Evolutionary conservation across 2,797 vertebrate species (phyloP), one percentile per base, ranked within the genome.

Genomic region (Sitta carolinensis): DNA sequence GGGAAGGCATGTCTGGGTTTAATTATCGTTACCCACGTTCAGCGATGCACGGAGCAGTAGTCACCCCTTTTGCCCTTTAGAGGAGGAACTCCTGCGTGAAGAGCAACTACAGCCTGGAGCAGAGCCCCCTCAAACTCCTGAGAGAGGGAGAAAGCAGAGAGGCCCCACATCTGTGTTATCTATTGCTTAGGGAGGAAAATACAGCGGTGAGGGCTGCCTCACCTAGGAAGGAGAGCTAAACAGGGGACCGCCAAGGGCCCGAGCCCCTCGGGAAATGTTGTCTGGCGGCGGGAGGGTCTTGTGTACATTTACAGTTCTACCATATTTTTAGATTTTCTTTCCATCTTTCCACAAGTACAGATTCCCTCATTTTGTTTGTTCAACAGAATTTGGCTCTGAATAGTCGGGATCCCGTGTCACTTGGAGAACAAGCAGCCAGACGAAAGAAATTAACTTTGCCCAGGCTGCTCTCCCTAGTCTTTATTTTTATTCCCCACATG

Each of bases 1-100:
- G 79, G 69, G 73, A 84, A 93, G 61, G 79, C 95, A 94, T 61
- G 84, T 93, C 97, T 98, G 97, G 87, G 89, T 95, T 96, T 93
- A 79, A 97, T 98, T 98, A 97, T 57, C 10, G 15, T 58, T 57
- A 58, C 51, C 62, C 86, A 25, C 23, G 34, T 62, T 66, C 80
- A 66, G 83, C 22, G 15, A 36, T 42, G 80, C 58, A 13, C 18
- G 16, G 66, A 36, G 55, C 34, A 19, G 36, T 30, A 57, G 32
- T 52, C 64, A 29, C n/a, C 16, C 23, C 47, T 79, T 61, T 10
- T 59, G 16, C 27, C 26, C 67, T 40, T 43, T 7, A 58, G 36
- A 88, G 52, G 11, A 32, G 54, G 26, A 74, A 14, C 12, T 7
- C 5, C 48, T 8, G 48, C 5, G 0, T 9, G 61, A 50, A 45